Evolutionary conservation across 2,888 invertebrate species (phyloP), one percentile per base, ranked within the genome.

Genomic region (Malacosoma neustria): DNA sequence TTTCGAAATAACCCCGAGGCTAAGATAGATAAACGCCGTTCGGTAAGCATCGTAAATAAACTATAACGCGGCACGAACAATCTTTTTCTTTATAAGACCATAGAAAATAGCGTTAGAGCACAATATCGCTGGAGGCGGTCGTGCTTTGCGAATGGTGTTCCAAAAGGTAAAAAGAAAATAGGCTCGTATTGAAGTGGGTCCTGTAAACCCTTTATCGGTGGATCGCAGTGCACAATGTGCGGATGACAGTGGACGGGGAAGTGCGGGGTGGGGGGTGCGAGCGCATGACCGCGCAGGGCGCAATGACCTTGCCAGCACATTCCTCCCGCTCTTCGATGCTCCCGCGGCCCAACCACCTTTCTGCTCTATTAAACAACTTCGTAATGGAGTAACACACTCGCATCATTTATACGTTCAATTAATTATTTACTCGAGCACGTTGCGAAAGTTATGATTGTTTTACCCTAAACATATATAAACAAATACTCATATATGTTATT

Each of bases 211-310:
- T 72, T 81, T 82, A 82, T 82, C 82, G 75, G 71, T 66, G 72
- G 79, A 81, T 82, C 81, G 71, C 56, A 58, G 70, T 76, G 79
- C 77, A 77, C 75, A 79, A 80, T 80, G 72, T 72, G 54, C 48
- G 66, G 68, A 66, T 66, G 57, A 61, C 56, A 57, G 61, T 49
- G 54, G 61, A 61, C 49, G 51, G 41, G 41, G 48, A 47, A 48
- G 45, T 45, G 48, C 49, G 45, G 51, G 38, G 53, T 43, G 45
- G 39, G 53, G 59, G 67, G 66, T 59, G 69, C 65, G 68, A 67
- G 82, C 75, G 73, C 81, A 81, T 85, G 85, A 85, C 85, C 85
- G 85, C 79, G 80, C 79, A 72, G 81, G 77, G 84, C 82, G 80
- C 84, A 85, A 84, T 84, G 85, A 84, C 85, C 85, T 85, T 85